Conservation (phyloP, 2,888 invertebrate genomes). For the Fragum fragum region DNA sequence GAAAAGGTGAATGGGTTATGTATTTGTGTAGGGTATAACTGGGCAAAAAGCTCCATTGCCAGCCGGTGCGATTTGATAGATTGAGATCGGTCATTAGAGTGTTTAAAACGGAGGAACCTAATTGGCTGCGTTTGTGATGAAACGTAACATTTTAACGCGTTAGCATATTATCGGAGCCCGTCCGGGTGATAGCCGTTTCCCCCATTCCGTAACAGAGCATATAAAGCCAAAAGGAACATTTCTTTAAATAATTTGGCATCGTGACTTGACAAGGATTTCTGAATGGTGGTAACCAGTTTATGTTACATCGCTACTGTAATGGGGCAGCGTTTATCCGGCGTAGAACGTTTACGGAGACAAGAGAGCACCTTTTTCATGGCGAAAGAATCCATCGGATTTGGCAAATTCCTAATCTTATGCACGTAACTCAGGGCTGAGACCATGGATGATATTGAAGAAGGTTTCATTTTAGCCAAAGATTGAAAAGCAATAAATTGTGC, state of each 20-base stretch:
- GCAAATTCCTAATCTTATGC: neutral
- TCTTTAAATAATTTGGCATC: neutral
- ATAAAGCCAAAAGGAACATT: neutral
- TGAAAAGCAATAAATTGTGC: slow-evolving; percentile 17
- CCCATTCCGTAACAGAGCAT: neutral
- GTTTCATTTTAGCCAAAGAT: neutral
- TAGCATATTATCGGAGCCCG: neutral
- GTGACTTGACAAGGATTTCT: no score
- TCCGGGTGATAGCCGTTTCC: neutral
- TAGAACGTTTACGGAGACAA: neutral
- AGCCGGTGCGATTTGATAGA: neutral
- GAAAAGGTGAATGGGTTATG: no score
- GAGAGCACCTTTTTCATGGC: neutral
- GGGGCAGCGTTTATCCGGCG: neutral
- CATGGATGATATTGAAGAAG: slow-evolving; percentile 4
- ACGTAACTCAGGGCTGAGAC: slow-evolving; percentile 12
- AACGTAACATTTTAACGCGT: neutral
- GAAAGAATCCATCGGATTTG: slow-evolving; percentile 10
- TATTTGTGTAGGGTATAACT: neutral
- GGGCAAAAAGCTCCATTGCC: neutral
- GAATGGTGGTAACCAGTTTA: neutral
- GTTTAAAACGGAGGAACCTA: neutral
- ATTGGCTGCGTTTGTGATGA: neutral
- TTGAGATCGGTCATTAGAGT: neutral
- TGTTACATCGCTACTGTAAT: neutral